A percentile compares a stretch with the other conserved stretches of the same genome.
Evolutionary conservation across 2,113 vertebrate species (phyloP).

Genomic region (Erythrolamprus reginae): DNA sequence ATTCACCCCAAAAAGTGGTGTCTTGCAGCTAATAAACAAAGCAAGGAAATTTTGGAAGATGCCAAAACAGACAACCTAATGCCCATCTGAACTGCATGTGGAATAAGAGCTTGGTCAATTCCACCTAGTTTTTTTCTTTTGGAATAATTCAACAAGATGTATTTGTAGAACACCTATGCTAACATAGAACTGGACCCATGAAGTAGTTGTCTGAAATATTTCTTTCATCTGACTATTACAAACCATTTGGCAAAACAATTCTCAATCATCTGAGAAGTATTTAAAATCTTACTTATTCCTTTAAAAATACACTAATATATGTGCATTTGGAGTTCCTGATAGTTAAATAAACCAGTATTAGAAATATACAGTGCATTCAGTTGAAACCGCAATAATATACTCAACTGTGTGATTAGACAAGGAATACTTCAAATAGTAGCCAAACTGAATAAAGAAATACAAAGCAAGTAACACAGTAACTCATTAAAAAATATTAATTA

Average conservation of each 20-base stretch:
- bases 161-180: background rate
- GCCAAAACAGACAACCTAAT: background rate
- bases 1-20: background rate
- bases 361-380: conserved; percentile 5
- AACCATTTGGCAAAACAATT: background rate
- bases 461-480: background rate
- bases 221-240: background rate
- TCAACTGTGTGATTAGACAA: background rate
- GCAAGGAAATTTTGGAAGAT: background rate
- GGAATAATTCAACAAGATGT: background rate
- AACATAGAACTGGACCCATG: background rate
- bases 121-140: background rate
- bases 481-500: background rate
- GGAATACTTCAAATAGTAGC: background rate
- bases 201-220: background rate
- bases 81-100: background rate
- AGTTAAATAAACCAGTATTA: background rate
- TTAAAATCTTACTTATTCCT: background rate
- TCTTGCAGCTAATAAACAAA: background rate
- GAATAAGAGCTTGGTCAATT: background rate
- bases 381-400: background rate
- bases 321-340: background rate
- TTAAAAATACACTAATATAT: background rate
- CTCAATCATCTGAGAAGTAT: background rate
- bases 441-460: background rate